Percentiles rank a stretch among this genome's conserved stretches.
Conservation (phyloP, 2,113 vertebrate genomes). For the Canis aureus region DNA sequence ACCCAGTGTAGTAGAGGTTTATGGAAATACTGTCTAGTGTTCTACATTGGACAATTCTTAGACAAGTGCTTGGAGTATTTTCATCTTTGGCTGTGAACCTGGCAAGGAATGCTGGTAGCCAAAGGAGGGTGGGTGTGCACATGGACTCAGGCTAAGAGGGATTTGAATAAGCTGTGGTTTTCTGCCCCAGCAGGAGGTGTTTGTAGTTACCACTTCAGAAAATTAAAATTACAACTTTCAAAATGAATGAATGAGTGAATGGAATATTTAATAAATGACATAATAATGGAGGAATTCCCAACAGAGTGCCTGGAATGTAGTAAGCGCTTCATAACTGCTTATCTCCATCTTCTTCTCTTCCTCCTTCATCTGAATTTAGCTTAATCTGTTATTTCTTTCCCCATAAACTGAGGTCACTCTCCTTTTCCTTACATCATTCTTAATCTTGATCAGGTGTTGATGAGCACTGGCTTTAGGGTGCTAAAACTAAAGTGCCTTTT, state of each 20-base stretch:
- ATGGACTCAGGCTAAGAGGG: not conserved
- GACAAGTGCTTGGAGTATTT: not conserved
- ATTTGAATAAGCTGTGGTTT: not conserved
- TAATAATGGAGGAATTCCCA: not conserved
- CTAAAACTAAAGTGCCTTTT: not conserved
- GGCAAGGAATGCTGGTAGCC: not conserved
- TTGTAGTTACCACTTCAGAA: not conserved
- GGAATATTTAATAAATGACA: slow-evolving; percentile 31
- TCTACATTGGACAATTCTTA: not conserved
- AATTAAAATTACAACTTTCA: not conserved
- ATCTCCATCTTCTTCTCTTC: not conserved
- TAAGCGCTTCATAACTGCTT: not conserved
- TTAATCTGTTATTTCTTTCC: slow-evolving; percentile 23
- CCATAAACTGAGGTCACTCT: not conserved
- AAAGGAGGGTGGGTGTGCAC: not conserved
- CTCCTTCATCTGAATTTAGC: not conserved
- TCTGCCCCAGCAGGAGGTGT: not conserved
- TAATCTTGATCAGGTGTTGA: slow-evolving; percentile 16
- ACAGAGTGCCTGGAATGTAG: not conserved
- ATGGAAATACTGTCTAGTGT: not conserved
- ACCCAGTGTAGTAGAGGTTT: not conserved
- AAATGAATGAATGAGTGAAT: not conserved
- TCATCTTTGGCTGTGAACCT: slow-evolving; percentile 22
- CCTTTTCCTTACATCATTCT: not conserved
- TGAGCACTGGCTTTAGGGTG: slow-evolving; percentile 29